Base-by-base conservation (phyloP, 2,113 vertebrate genomes). In the Oceanodroma tethys region DNA sequence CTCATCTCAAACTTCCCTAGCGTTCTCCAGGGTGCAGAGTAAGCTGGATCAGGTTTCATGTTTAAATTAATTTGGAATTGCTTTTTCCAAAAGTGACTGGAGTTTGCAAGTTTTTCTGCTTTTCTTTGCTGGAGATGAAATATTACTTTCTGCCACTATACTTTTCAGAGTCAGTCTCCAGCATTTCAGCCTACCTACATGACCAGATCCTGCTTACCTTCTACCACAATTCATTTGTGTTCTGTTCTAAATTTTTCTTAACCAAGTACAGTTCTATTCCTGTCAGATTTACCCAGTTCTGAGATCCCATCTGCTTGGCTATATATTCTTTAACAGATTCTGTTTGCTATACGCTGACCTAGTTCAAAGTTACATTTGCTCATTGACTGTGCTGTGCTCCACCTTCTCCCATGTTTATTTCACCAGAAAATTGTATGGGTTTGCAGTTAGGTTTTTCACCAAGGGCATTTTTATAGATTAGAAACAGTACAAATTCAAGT, bases 331-430 rank as follows among this genome's bases (percentile, higher is more conserved):
- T 87, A 95, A 59, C 93, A 79, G 75, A 75, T 65, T 94, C 92
- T 90, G 81, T 95, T 96, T 91, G 58, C 73, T 97, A 36, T 91
- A 87, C 70, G 63, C 94, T 95, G 91, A 95, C 91, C 95, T 97
- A 97, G 91, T 93, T 96, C 95, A 96, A 95, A 88, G 93, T 93
- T 96, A 78, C 95, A 88, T 94, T 97, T 95, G 84, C 65, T 96
- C 89, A 90, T 85, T 86, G 96, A 90, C 62, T 70, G 38, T 79
- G 87, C 87, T 67, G 36, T 80, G 73, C 47, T 95, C 81, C 52
- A 92, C 94, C 60, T 89, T 97, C 59, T 95, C 63, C 88, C 63
- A 72, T 94, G 91, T 96, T 97, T 91, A 86, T 91, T 95, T 91
- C 85, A 79, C 60, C 78, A 94, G 74, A 72, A 95, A 96, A 88